Evolutionary conservation across 1,140 invertebrate species (phyloP), one percentile per base, ranked within the genome.

Genomic region (Meloidogyne chitwoodi): DNA sequence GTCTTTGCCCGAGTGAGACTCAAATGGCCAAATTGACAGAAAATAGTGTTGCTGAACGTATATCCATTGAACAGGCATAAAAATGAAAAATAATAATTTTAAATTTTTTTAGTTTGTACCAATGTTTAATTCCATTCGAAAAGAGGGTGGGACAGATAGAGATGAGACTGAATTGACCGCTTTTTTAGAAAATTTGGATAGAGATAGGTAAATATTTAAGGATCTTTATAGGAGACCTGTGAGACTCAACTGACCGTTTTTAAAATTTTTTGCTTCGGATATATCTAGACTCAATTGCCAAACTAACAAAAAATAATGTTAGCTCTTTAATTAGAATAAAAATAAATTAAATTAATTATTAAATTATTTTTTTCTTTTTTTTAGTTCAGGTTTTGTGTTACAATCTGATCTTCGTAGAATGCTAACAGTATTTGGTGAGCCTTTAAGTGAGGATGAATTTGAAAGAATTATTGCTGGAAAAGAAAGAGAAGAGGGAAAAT

Each of bases 11-110:
- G 0, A 81, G 77, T 26, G 62, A 81, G 48, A 65, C 67, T 31
- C 81, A 81, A 41, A 48, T 81, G 19, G 62, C 79, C 80, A 86
- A 86, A 44, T 95, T 73, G 14, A 73, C 2, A n/a, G 48, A 56
- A 56, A 56, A 56, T 56, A n/a, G 4, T 56, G n/a, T n/a, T 56
- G n/a, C 48, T 56, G 48, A 56, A 0, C 48, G 48, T n/a, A 56
- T 56, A n/a, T 56, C 48, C n/a, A 19, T 56, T 56, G 48, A 56
- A 56, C 48, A 56, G 12, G 48, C 12, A 56, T 5, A 6, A 0
- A 56, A n/a, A n/a, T 56, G 4, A n/a, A 56, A 56, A 56, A 56
- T 2, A 8, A 16, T n/a, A 16, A 56, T 22, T n/a, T 8, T n/a
- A 11, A 41, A 41, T 19, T 29, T 12, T 38, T 34, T 22, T n/a